phyloP scores from a whole-genome alignment of 1,140 invertebrate genomes.

The Hesperophylax magnus region DNA sequence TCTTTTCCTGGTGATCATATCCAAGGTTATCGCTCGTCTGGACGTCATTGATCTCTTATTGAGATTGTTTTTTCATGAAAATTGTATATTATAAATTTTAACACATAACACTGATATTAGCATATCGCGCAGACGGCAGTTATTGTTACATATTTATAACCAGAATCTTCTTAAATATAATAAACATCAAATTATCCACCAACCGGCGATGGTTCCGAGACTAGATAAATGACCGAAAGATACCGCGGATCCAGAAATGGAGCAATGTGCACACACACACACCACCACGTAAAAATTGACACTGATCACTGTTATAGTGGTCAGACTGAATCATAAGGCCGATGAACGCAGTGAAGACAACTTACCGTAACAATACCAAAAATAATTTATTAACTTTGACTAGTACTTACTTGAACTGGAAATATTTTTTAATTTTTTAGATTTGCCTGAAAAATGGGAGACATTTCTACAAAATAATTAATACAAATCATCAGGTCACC shows the following conservation, averaged over 20 bases:
- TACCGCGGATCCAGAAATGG: constrained; percentile 36
- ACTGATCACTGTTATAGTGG: constrained; percentile 31
- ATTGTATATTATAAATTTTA: constrained; percentile 21
- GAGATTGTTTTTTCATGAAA: constrained; percentile 39
- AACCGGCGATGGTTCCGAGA: constrained; percentile 40
- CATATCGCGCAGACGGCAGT: constrained; percentile 1
- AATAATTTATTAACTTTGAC: not conserved
- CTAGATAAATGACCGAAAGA: constrained; percentile 40
- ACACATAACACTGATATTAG: constrained; percentile 21
- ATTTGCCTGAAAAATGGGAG: no score
- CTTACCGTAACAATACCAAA: not conserved
- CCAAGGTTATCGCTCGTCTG: constrained; percentile 67
- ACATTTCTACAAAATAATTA: no score
- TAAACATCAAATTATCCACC: constrained; percentile 24
- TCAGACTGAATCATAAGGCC: constrained; percentile 24
- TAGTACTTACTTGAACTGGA: not conserved
- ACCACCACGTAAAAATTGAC: constrained; percentile 36
- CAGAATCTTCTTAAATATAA: constrained; percentile 13
- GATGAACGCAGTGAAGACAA: not conserved
- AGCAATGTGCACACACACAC: constrained; percentile 10
- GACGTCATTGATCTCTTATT: constrained; percentile 69
- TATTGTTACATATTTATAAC: constrained; percentile 30
- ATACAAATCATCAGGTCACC: no score
- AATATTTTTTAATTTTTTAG: no score
- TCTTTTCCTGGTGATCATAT: constrained; percentile 70